phyloP scores from a whole-genome alignment of 2,888 invertebrate genomes.

The Malthinus flaveolus region DNA sequence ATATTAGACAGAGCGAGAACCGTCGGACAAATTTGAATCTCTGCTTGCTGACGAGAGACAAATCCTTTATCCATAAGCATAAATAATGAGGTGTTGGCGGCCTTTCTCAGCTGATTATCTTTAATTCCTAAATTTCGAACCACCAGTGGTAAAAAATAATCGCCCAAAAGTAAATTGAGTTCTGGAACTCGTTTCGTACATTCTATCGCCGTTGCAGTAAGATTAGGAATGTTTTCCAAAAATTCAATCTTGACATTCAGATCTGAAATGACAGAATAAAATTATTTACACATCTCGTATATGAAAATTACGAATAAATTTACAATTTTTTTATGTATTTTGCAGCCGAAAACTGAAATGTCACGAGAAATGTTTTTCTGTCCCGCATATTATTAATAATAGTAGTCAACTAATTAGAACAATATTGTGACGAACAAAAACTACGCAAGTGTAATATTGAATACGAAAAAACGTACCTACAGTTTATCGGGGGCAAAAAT shows the following conservation, averaged over 20 bases:
- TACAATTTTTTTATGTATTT: too few relatives aligned
- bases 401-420: too few relatives aligned
- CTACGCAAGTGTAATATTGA: too few relatives aligned
- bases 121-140: conserved; percentile 63
- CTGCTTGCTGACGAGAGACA: conserved; percentile 62
- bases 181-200: conserved; percentile 52
- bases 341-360: too few relatives aligned
- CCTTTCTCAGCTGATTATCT: conserved; percentile 67
- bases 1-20: conserved; percentile 61
- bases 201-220: conserved; percentile 65
- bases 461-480: too few relatives aligned
- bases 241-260: conserved; percentile 63
- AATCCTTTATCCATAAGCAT: conserved; percentile 67
- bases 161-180: conserved; percentile 58
- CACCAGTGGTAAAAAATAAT: conserved; percentile 65
- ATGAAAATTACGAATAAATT: too few relatives aligned
- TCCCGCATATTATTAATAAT: too few relatives aligned
- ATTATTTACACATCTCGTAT: background rate
- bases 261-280: conserved; percentile 54
- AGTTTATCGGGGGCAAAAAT: too few relatives aligned
- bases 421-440: too few relatives aligned
- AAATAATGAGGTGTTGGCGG: conserved; percentile 65
- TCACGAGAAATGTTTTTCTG: too few relatives aligned
- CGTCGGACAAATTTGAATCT: conserved; percentile 66
- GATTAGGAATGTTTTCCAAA: conserved; percentile 68